Conservation (phyloP, 2,113 vertebrate species). For the Gila orcuttii region DNA sequence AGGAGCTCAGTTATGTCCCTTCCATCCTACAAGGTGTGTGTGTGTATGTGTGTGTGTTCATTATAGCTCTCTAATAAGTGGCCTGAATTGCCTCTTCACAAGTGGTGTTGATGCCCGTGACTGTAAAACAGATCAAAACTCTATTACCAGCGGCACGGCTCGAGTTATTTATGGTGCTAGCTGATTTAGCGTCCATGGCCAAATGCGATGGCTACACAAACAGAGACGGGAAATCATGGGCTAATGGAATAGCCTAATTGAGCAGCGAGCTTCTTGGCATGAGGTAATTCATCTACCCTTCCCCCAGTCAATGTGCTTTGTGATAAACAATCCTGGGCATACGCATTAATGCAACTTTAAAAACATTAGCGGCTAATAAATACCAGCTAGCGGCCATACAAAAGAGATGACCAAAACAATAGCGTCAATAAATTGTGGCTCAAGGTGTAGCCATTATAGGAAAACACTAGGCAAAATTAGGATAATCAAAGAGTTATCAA, state of each 20-base stretch:
- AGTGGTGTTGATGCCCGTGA: conserved; percentile 80
- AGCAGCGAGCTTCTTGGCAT: conserved; percentile 82
- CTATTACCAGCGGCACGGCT: conserved; percentile 90
- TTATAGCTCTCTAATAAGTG: conserved; percentile 77
- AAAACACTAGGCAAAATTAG: conserved; percentile 5
- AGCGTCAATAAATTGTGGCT: conserved; percentile 62
- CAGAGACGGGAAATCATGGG: conserved; percentile 87
- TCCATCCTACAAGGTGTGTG: conserved; percentile 39
- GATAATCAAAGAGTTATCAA: neutral
- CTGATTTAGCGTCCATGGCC: conserved; percentile 90
- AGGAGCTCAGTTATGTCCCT: conserved; percentile 66
- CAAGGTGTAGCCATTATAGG: neutral
- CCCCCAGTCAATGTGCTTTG: neutral
- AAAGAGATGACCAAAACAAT: conserved; percentile 62
- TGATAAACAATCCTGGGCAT: conserved; percentile 80
- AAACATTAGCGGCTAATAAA: conserved; percentile 94
- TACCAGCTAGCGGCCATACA: conserved; percentile 65
- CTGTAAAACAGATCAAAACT: conserved; percentile 89
- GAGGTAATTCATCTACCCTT: conserved; percentile 81
- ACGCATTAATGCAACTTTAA: conserved; percentile 94
- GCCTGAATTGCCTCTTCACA: conserved; percentile 74
- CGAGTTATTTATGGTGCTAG: conserved; percentile 89
- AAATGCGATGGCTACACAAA: conserved; percentile 89
- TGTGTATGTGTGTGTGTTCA: conserved; percentile 52
- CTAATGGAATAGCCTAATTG: conserved; percentile 95